Evolutionary conservation across 2,888 invertebrate species (phyloP), one percentile per base, ranked within the genome.

Genomic region (Limenitis camilla): DNA sequence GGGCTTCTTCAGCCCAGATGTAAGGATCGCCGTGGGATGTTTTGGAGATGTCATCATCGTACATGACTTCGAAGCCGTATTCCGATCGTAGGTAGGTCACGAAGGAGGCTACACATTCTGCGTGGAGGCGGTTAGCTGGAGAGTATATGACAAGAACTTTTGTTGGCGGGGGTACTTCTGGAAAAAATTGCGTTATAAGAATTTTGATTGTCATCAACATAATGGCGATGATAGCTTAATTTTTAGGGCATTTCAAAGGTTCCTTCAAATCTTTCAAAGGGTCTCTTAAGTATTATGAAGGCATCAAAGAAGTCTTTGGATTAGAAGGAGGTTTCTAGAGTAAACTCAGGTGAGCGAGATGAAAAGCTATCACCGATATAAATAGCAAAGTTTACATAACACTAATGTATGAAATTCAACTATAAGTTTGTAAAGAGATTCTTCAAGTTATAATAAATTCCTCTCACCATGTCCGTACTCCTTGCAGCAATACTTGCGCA

Each of bases 91-190:
- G 71, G 56, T 81, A 85, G 1, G 60, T 65, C 1, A 84, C 78
- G 58, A 86, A 74, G 0, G 85, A 82, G 0, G 67, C 59, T 0
- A 86, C 85, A 54, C 85, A 85, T 50, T 83, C 80, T 0, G 81
- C 79, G 64, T 87, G 87, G 0, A 83, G 65, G 0, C 82, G 71
- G 49, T 79, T 84, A 0, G 68, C 69, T 0, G 80, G 68, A 0
- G 86, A 76, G 56, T 87, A 86, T 8, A 85, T 72, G 0, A 83
- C 78, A 7, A 86, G 63, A 0, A 87, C 75, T 56, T 81, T 83
- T 0, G 86, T 76, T 4, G 86, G 82, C 2, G 74, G 64, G 2
- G 81, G 83, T 36, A 84, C 75, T 55, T 78, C 79, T 62, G 60
- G 28, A 61, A 62, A 30, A 19, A 39, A 38, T 31, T 46, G 19